These are phyloP conservation scores for Pollenia amentaria DNA, from an alignment of 2,888 invertebrate genomes.

Conservation along the genomic window DNA sequence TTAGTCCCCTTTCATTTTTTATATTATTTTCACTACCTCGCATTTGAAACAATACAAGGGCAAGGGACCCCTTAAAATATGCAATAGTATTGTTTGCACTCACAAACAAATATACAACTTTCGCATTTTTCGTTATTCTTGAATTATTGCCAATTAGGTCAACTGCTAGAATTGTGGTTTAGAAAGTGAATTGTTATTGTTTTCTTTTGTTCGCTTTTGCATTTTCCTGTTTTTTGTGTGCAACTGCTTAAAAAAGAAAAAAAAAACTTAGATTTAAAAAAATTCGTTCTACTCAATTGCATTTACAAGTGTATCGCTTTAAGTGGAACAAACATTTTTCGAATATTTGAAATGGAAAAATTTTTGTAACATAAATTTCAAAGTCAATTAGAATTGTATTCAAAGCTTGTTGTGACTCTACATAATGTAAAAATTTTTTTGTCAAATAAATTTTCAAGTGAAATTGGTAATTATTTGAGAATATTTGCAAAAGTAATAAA, in stretches of 20 bases:
- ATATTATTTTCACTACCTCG: too few species aligned
- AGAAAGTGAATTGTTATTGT: constrained; percentile 44
- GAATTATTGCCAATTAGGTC: constrained; percentile 70
- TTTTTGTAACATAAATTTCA: too few species aligned
- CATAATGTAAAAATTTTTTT: too few species aligned
- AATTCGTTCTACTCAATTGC: constrained; percentile 28
- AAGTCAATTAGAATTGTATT: too few species aligned
- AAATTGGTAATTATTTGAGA: too few species aligned
- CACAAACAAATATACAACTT: constrained; percentile 12
- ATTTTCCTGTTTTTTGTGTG: constrained; percentile 15
- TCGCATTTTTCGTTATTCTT: constrained; percentile 50
- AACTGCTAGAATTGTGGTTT: constrained; percentile 45
- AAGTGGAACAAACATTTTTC: constrained; percentile 3
- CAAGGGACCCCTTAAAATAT: constrained; percentile 6
- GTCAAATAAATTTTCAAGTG: too few species aligned
- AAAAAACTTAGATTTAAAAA: constrained; percentile 26
- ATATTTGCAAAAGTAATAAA: too few species aligned
- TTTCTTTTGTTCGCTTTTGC: neutral
- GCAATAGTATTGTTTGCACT: neutral
- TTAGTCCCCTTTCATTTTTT: neutral
- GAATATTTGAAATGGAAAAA: neutral
- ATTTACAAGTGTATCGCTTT: constrained; percentile 22
- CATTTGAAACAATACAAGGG: neutral
- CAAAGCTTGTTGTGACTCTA: too few species aligned
- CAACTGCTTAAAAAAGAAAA: neutral